These are phyloP conservation scores for Caenorhabditis latens DNA, from an alignment of 1,140 invertebrate genomes.

Conservation along the genomic window DNA sequence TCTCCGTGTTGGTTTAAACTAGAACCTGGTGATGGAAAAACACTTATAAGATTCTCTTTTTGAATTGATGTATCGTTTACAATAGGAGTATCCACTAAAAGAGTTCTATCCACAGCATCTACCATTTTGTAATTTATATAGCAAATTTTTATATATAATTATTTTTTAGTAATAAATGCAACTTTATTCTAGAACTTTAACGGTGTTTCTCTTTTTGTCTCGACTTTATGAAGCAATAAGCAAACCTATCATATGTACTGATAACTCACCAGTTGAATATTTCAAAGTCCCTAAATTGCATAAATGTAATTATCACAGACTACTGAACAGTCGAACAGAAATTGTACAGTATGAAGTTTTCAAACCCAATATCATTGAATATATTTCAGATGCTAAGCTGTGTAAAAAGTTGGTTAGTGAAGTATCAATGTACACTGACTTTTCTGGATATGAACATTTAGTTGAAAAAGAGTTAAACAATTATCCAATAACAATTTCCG, in stretches of 20 bases:
- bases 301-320: slow-evolving; percentile 60
- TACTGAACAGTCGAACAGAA: slow-evolving; percentile 66
- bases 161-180: too few species aligned
- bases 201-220: too few species aligned
- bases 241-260: slow-evolving; percentile 65
- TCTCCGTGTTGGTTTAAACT: slow-evolving; percentile 68
- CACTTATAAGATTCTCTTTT: slow-evolving; percentile 63
- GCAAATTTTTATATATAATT: too few species aligned
- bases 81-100: slow-evolving; percentile 58
- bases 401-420: slow-evolving; percentile 66
- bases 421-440: slow-evolving; percentile 67
- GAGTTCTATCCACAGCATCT: slow-evolving; percentile 59
- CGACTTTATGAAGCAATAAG: too few species aligned
- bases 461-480: slow-evolving; percentile 66
- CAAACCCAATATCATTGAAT: slow-evolving; percentile 64
- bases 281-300: slow-evolving; percentile 64
- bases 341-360: slow-evolving; percentile 65
- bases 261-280: slow-evolving; percentile 66
- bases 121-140: slow-evolving; percentile 10
- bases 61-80: slow-evolving; percentile 57
- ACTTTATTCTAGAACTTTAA: too few species aligned
- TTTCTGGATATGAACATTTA: slow-evolving; percentile 67
- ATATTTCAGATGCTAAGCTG: slow-evolving; percentile 55
- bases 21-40: slow-evolving; percentile 63
- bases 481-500: background rate